These are phyloP conservation scores for Acanthurus lineatus DNA, from an alignment of 2,797 vertebrate genomes.

Conservation along the genomic window DNA sequence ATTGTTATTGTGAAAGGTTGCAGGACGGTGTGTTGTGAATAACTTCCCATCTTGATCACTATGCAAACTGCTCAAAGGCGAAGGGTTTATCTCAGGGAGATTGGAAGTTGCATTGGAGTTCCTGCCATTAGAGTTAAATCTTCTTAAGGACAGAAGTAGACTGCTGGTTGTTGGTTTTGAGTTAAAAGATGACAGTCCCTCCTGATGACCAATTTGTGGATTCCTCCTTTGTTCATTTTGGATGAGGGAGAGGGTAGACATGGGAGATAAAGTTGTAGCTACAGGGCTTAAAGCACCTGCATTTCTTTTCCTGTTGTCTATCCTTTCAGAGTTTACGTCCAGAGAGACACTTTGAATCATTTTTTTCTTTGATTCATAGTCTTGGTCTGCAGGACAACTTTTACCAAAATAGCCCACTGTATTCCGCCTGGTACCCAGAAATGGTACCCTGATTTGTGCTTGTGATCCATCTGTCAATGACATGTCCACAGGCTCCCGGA, in stretches of 20 bases:
- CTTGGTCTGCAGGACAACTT: slow-evolving; percentile 65
- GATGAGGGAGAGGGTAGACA: slow-evolving; percentile 52
- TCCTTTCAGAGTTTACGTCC: slow-evolving; percentile 56
- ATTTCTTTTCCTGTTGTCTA: slow-evolving; percentile 52
- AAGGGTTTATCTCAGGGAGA: slow-evolving; percentile 45
- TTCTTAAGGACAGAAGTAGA: slow-evolving; percentile 82
- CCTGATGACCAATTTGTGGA: slow-evolving; percentile 58
- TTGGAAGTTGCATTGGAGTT: slow-evolving; percentile 38
- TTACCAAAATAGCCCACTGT: slow-evolving; percentile 75
- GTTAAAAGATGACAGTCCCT: slow-evolving; percentile 58
- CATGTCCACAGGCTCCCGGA: slow-evolving; percentile 55
- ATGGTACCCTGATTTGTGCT: slow-evolving; percentile 50
- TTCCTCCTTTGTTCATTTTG: slow-evolving; percentile 58
- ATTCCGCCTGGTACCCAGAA: slow-evolving; percentile 58
- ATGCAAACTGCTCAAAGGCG: slow-evolving; percentile 35
- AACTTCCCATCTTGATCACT: slow-evolving; percentile 48
- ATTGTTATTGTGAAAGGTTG: slow-evolving; percentile 52
- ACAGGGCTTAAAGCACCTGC: slow-evolving; percentile 20
- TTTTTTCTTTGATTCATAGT: slow-evolving; percentile 62
- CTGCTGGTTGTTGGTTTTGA: slow-evolving; percentile 85
- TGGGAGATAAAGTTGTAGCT: slow-evolving; percentile 18
- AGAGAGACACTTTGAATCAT: slow-evolving; percentile 67
- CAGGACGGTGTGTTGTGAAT: slow-evolving; percentile 41
- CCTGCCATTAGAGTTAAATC: slow-evolving; percentile 63
- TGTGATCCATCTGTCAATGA: slow-evolving; percentile 37